Conservation (phyloP, 1,140 invertebrate species). For the Paraescarpia echinospica region DNA sequence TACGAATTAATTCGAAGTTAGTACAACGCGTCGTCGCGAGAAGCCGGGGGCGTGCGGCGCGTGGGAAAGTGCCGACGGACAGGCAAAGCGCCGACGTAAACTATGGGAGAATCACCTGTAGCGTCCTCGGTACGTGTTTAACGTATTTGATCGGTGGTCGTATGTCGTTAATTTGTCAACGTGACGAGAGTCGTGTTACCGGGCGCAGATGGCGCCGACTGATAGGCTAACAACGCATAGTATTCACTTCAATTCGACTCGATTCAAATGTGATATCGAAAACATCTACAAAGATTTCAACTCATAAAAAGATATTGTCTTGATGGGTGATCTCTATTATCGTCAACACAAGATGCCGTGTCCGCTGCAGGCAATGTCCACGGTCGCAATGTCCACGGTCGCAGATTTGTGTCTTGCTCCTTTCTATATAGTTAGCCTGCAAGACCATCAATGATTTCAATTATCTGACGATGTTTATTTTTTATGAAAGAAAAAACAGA, state of each 20-base stretch:
- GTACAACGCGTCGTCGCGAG: not conserved
- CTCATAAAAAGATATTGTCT: not conserved
- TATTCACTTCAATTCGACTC: not conserved
- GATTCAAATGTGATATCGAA: not conserved
- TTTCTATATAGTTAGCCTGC: too few relatives aligned
- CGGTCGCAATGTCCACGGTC: too few relatives aligned
- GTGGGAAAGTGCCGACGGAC: conserved; percentile 2
- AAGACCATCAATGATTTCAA: too few relatives aligned
- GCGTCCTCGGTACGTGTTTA: not conserved
- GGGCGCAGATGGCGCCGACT: not conserved
- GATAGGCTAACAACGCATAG: not conserved
- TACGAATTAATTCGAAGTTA: not conserved
- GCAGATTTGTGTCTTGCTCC: too few relatives aligned
- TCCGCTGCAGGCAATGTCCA: too few relatives aligned
- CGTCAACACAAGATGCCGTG: too few relatives aligned
- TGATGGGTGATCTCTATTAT: not conserved
- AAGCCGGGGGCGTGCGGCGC: not conserved
- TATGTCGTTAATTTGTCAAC: not conserved
- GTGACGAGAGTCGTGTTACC: not conserved
- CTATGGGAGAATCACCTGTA: not conserved
- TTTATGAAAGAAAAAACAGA: too few relatives aligned
- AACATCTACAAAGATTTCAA: not conserved
- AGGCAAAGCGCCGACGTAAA: not conserved
- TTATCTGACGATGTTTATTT: too few relatives aligned
- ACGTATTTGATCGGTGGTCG: not conserved